Conservation (phyloP, 1,140 invertebrate species). For the Drosophila repleta region DNA sequence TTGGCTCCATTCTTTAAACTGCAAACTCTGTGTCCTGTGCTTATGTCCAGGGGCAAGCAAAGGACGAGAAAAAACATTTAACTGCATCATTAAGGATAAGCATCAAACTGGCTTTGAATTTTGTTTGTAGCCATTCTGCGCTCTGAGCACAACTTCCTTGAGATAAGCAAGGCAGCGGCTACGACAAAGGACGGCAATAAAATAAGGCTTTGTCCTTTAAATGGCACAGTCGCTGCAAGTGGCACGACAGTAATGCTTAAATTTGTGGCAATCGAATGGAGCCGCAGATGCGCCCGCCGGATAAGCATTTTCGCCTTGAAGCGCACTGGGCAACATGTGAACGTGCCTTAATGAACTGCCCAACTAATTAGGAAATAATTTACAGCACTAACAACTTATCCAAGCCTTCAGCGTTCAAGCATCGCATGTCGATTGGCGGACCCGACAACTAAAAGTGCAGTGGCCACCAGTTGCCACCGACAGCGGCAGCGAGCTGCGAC, state of each 20-base stretch:
- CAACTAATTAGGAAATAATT: slow-evolving; percentile 76
- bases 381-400: slow-evolving; percentile 62
- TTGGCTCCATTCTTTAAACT: slow-evolving; percentile 34
- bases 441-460: slow-evolving; percentile 57
- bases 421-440: slow-evolving; percentile 44
- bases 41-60: not conserved
- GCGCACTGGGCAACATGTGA: not conserved
- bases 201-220: slow-evolving; percentile 43
- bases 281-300: slow-evolving; percentile 25
- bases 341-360: slow-evolving; percentile 16
- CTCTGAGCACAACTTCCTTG: slow-evolving; percentile 53
- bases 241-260: slow-evolving; percentile 35
- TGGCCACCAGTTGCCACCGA: slow-evolving; percentile 38
- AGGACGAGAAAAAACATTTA: slow-evolving; percentile 51
- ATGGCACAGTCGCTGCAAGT: slow-evolving; percentile 16
- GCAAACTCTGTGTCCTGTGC: slow-evolving; percentile 30
- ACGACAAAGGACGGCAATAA: slow-evolving; percentile 35
- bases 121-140: slow-evolving; percentile 57
- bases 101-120: slow-evolving; percentile 74
- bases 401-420: slow-evolving; percentile 53
- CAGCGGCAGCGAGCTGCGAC: not conserved
- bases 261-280: slow-evolving; percentile 49
- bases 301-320: slow-evolving; percentile 8
- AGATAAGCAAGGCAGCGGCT: slow-evolving; percentile 52
- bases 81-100: slow-evolving; percentile 82